Conservation (phyloP, 2,113 vertebrate species). For the Ictidomys tridecemlineatus region DNA sequence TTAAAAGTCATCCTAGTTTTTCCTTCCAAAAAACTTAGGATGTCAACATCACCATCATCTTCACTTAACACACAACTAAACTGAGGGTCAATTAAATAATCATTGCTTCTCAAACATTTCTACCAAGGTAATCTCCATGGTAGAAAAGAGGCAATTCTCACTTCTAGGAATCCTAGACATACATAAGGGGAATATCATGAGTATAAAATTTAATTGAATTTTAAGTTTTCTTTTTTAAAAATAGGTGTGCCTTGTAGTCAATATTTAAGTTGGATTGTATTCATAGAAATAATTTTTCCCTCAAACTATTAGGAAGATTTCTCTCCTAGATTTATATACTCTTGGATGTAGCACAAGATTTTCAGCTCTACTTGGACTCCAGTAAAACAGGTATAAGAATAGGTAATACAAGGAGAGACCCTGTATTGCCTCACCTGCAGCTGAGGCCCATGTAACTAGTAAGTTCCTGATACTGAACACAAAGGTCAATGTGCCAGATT, state of each 20-base stretch:
- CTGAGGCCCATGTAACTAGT: neutral
- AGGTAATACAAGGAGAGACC: neutral
- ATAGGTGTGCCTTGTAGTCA: neutral
- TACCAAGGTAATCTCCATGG: neutral
- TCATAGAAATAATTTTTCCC: neutral
- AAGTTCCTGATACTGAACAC: neutral
- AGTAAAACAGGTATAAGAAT: neutral
- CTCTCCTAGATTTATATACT: neutral
- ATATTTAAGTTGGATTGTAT: neutral
- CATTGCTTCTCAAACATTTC: neutral
- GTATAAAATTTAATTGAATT: neutral
- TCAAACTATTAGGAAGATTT: neutral
- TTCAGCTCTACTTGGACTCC: neutral
- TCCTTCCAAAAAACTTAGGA: neutral
- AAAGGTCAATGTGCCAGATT: neutral
- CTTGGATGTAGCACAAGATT: neutral
- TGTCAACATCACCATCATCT: neutral
- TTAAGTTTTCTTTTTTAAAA: slow-evolving; percentile 5
- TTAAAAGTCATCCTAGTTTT: neutral
- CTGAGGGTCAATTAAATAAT: neutral
- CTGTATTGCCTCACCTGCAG: too few relatives aligned
- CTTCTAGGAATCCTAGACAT: neutral
- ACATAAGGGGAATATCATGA: too few relatives aligned
- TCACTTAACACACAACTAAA: neutral
- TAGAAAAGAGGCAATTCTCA: neutral